Evolutionary conservation across 2,113 vertebrate species (phyloP).

Genomic region (Burhinus bistriatus): DNA sequence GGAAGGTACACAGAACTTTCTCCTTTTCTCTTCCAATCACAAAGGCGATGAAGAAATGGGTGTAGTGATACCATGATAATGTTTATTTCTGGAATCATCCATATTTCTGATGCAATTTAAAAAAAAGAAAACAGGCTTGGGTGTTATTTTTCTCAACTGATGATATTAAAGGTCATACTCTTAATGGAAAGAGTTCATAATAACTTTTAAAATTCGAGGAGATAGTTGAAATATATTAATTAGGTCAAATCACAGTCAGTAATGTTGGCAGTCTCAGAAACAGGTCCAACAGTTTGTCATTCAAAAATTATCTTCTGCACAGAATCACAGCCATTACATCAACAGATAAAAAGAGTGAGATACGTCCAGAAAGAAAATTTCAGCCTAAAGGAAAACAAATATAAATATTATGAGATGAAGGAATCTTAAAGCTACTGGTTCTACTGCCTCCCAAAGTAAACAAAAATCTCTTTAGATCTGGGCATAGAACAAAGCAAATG

Average conservation of each 20-base stretch:
- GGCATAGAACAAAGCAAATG: not conserved
- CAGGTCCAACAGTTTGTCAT: not conserved
- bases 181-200: not conserved
- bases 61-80: not conserved
- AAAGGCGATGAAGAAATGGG: not conserved
- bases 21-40: not conserved
- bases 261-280: not conserved
- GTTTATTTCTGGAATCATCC: not conserved
- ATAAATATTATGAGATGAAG: not conserved
- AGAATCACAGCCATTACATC: not conserved
- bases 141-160: not conserved
- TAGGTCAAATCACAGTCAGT: not conserved
- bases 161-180: not conserved
- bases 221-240: not conserved
- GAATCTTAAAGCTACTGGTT: not conserved
- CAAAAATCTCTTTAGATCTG: not conserved
- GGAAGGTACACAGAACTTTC: not conserved
- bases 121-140: rapidly evolving
- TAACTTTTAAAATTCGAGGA: not conserved
- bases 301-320: not conserved
- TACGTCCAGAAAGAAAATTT: not conserved
- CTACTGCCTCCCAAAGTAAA: not conserved
- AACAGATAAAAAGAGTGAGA: not conserved
- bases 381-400: not conserved
- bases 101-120: not conserved